Conservation (phyloP, 2,113 vertebrate genomes). For the Apodemus speciosus region DNA sequence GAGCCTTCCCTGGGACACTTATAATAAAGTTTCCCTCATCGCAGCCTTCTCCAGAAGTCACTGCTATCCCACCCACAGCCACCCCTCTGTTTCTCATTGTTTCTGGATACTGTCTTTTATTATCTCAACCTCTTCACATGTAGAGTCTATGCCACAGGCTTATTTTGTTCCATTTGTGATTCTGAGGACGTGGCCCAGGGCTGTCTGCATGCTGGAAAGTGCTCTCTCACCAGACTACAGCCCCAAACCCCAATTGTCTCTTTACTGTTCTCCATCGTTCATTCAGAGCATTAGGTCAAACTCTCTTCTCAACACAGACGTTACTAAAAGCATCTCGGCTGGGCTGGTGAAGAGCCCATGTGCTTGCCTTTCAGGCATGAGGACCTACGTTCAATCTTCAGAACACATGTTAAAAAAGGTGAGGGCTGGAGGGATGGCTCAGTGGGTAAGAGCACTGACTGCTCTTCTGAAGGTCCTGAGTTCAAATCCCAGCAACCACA, state of each 20-base stretch:
- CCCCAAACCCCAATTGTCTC: not conserved
- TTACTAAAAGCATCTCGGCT: slow-evolving; percentile 8
- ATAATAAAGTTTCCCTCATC: not conserved
- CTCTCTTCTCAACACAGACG: not conserved
- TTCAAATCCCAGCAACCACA: too few species aligned
- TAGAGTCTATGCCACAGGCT: not conserved
- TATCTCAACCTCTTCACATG: not conserved
- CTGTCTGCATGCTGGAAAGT: too few species aligned
- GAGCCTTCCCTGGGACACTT: not conserved
- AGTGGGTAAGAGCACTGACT: too few species aligned
- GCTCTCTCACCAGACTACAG: not conserved
- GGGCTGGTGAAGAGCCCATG: not conserved
- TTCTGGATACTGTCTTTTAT: not conserved
- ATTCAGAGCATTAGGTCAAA: slow-evolving; percentile 13
- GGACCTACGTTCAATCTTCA: not conserved
- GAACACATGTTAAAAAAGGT: too few species aligned
- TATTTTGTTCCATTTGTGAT: not conserved
- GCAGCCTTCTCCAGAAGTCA: not conserved
- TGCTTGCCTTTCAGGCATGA: not conserved
- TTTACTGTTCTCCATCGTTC: not conserved
- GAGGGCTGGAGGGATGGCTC: too few species aligned
- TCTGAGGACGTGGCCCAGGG: not conserved
- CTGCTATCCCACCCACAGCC: not conserved
- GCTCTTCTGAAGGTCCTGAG: too few species aligned
- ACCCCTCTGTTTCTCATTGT: not conserved